These are phyloP conservation scores for Erpobdella octoculata DNA, from an alignment of 2,888 invertebrate species.

Conservation along the genomic window DNA sequence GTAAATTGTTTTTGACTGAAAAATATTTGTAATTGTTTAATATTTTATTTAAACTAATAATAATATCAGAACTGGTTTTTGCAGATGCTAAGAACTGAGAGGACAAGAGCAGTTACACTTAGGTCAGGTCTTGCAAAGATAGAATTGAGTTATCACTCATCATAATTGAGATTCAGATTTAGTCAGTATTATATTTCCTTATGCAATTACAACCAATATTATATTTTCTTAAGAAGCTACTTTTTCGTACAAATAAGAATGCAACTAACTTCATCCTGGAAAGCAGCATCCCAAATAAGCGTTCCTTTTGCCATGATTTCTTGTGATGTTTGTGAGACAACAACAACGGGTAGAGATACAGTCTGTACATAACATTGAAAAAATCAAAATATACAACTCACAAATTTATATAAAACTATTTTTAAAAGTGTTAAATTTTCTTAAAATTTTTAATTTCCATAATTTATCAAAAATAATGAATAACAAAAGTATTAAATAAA, in stretches of 20 bases:
- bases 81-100: too few relatives aligned
- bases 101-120: too few relatives aligned
- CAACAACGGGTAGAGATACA: slow-evolving; percentile 33
- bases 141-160: too few relatives aligned
- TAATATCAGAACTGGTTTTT: neutral
- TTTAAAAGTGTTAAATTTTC: neutral
- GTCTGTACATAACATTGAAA: slow-evolving; percentile 15
- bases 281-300: slow-evolving; percentile 37
- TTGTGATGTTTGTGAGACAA: slow-evolving; percentile 35
- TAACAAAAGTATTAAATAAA: neutral
- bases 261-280: slow-evolving; percentile 29
- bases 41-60: too few relatives aligned
- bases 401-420: neutral
- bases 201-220: neutral
- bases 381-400: neutral
- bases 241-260: neutral
- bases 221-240: neutral
- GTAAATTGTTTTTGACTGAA: neutral
- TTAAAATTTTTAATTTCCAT: neutral
- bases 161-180: too few relatives aligned
- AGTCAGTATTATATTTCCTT: too few relatives aligned
- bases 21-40: neutral
- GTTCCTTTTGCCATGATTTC: slow-evolving; percentile 36
- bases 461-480: neutral
- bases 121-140: too few relatives aligned